Conservation (phyloP, 1,140 invertebrate species). For the Psilanteris sp. region DNA sequence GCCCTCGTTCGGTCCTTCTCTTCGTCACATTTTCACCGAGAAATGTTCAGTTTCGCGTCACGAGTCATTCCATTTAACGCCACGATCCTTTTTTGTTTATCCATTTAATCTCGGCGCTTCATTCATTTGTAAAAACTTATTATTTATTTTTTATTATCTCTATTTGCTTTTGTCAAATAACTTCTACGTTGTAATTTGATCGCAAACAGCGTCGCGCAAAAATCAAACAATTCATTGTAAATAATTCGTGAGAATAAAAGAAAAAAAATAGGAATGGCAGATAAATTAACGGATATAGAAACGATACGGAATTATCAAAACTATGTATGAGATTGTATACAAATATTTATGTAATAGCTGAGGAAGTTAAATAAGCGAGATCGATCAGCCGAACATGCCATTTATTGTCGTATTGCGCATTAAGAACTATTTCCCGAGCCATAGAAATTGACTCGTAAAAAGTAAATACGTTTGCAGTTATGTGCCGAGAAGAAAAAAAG, state of each 20-base stretch:
- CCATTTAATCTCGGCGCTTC: neutral
- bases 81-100: neutral
- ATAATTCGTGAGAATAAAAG: no score
- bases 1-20: no score
- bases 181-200: no score
- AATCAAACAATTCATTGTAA: no score
- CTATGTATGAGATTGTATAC: neutral
- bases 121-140: no score
- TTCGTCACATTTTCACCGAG: slow-evolving; percentile 20
- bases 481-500: slow-evolving; percentile 1
- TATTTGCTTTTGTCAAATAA: no score
- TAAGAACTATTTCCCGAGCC: slow-evolving; percentile 2
- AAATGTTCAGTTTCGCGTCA: slow-evolving; percentile 16
- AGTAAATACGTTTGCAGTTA: slow-evolving; percentile 12
- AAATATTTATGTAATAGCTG: slow-evolving; percentile 20
- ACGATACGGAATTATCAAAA: slow-evolving; percentile 1
- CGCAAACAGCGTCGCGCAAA: no score
- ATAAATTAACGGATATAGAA: no score
- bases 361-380: slow-evolving; percentile 32
- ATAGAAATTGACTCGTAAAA: slow-evolving; percentile 22
- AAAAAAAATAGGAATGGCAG: no score
- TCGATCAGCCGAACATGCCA: slow-evolving; percentile 19
- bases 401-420: slow-evolving; percentile 4
- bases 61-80: no score
- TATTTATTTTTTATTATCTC: no score